These are phyloP conservation scores for Calcarius ornatus DNA, from an alignment of 2,113 vertebrate species.

Conservation along the genomic window DNA sequence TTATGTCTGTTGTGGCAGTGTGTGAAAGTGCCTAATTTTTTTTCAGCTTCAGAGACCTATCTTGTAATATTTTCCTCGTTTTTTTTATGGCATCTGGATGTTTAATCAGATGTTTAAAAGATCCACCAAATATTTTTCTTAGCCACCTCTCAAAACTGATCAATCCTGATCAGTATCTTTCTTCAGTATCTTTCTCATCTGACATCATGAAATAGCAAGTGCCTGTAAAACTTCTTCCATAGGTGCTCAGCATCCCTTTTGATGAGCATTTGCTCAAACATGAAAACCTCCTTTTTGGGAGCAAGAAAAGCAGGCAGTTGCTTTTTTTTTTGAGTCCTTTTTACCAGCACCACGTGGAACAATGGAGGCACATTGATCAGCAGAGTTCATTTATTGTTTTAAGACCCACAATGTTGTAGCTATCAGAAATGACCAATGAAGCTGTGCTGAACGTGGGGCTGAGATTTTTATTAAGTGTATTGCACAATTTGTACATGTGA, in stretches of 20 bases:
- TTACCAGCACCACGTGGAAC: fast-evolving
- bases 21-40: background rate
- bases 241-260: background rate
- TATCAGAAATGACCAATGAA: background rate
- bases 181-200: background rate
- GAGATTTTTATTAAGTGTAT: background rate
- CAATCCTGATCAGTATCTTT: no score
- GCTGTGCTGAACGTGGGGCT: background rate
- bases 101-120: background rate
- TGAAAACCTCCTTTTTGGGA: fast-evolving
- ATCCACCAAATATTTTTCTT: background rate
- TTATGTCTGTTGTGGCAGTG: background rate
- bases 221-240: background rate
- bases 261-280: background rate
- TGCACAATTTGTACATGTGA: background rate
- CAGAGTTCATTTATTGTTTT: background rate
- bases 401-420: background rate
- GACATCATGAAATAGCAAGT: background rate
- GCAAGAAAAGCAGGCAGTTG: background rate
- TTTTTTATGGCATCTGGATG: background rate
- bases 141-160: background rate
- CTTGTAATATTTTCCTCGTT: background rate
- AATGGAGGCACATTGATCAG: background rate
- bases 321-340: background rate
- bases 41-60: background rate